These are phyloP conservation scores for Endotricha flammealis DNA, from an alignment of 2,888 invertebrate species.

Conservation along the genomic window DNA sequence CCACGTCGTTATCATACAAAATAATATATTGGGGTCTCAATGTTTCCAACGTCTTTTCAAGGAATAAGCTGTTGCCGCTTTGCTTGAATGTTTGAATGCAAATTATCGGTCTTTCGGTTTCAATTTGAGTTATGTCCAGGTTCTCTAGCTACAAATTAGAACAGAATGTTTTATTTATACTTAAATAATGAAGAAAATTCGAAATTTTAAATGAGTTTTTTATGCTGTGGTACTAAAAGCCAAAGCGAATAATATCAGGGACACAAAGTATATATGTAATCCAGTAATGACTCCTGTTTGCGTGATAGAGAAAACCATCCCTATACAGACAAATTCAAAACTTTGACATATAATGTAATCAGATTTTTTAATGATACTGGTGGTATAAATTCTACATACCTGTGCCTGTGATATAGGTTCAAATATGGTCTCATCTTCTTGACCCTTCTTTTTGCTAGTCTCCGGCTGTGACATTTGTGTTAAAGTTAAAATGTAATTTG, in stretches of 20 bases:
- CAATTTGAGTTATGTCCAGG: conserved; percentile 81
- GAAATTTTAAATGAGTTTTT: too few relatives aligned
- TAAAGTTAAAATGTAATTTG: conserved; percentile 84
- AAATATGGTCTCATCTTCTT: conserved; percentile 61
- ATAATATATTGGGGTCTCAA: conserved; percentile 89
- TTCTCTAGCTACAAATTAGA: conserved; percentile 78
- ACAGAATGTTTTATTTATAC: too few relatives aligned
- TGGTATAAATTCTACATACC: too few relatives aligned
- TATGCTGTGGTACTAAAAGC: too few relatives aligned
- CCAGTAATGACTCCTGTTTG: too few relatives aligned
- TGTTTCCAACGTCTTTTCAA: conserved; percentile 83
- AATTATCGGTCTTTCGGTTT: conserved; percentile 81
- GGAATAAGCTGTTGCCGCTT: conserved; percentile 82
- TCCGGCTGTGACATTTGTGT: conserved; percentile 72
- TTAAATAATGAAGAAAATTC: too few relatives aligned
- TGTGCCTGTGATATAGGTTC: conserved; percentile 80
- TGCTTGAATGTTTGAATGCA: conserved; percentile 89
- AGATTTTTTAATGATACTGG: too few relatives aligned
- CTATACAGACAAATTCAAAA: too few relatives aligned
- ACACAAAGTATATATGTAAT: too few relatives aligned
- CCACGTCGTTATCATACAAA: conserved; percentile 93
- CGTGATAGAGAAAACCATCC: too few relatives aligned
- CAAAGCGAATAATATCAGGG: too few relatives aligned
- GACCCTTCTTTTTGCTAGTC: conserved; percentile 25
- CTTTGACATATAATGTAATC: too few relatives aligned